Percentiles rank a stretch among this genome's conserved stretches.
These are phyloP conservation scores for Phocoena sinus DNA, from an alignment of 2,113 vertebrate genomes.

Conservation along the genomic window DNA sequence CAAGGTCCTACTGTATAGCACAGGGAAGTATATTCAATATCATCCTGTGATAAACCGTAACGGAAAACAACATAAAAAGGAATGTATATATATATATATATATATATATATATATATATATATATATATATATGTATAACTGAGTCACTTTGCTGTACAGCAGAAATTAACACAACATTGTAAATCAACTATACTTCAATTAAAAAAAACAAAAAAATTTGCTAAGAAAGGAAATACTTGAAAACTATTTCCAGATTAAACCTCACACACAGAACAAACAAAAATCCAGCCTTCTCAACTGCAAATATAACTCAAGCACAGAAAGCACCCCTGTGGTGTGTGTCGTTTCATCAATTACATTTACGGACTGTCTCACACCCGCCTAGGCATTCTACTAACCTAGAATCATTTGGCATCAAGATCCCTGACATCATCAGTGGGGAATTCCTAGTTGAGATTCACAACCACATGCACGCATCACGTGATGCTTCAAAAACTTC, in stretches of 20 bases:
- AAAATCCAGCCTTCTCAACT: slow-evolving; percentile 4
- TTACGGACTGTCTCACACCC: not conserved
- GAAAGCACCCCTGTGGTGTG: not conserved
- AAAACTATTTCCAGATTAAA: slow-evolving; percentile 46
- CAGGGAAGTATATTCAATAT: not conserved
- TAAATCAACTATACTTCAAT: not conserved
- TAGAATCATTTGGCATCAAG: not conserved
- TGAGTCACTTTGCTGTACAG: not conserved
- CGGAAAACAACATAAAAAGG: not conserved
- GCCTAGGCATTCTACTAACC: not conserved
- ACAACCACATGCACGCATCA: not conserved
- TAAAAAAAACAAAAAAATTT: not conserved
- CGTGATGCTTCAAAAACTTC: not conserved
- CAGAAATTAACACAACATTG: not conserved
- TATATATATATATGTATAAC: not conserved
- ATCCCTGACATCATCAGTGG: not conserved
- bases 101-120: no score
- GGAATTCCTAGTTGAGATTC: slow-evolving; percentile 18
- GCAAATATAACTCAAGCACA: not conserved
- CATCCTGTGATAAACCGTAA: not conserved
- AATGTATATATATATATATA: not conserved
- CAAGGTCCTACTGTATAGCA: not conserved
- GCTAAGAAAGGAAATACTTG: slow-evolving; percentile 36
- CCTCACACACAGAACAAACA: not conserved
- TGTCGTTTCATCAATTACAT: not conserved